Evolutionary conservation across 2,888 invertebrate genomes (phyloP).

Genomic region (Ptychoptera albimana): DNA sequence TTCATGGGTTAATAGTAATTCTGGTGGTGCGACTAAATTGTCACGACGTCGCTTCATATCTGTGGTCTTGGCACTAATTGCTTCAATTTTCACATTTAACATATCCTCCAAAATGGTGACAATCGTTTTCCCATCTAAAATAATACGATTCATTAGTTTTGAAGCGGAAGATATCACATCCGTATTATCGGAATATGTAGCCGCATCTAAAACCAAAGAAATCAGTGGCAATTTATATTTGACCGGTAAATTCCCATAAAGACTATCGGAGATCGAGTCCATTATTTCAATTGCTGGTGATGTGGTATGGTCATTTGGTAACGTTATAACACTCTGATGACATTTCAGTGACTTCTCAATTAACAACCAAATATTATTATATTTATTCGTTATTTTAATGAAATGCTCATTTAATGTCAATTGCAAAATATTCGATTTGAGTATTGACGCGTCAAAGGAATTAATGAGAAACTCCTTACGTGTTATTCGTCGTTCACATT

Average conservation of each 20-base stretch:
- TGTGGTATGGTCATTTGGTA: slow-evolving; percentile 14
- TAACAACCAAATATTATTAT: slow-evolving; percentile 35
- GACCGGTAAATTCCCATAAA: slow-evolving; percentile 32
- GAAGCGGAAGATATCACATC: slow-evolving; percentile 42
- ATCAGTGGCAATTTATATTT: slow-evolving; percentile 33
- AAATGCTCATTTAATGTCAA: too few species aligned
- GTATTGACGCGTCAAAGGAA: too few species aligned
- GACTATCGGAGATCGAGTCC: slow-evolving; percentile 17
- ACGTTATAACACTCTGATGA: slow-evolving; percentile 22
- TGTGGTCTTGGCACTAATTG: not conserved
- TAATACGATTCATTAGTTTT: slow-evolving; percentile 48
- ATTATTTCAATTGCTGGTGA: slow-evolving; percentile 23
- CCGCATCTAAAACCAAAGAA: slow-evolving; percentile 36
- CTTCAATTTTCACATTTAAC: slow-evolving; percentile 30
- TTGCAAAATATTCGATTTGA: too few species aligned
- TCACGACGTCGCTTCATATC: not conserved
- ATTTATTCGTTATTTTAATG: too few species aligned
- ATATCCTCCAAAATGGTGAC: slow-evolving; percentile 41
- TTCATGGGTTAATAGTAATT: slow-evolving; percentile 40
- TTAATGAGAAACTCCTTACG: too few species aligned
- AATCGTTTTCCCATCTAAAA: slow-evolving; percentile 44
- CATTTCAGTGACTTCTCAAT: slow-evolving; percentile 38
- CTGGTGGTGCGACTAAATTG: slow-evolving; percentile 6
- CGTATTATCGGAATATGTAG: slow-evolving; percentile 41
- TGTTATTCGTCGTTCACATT: too few species aligned